phyloP scores from a whole-genome alignment of 2,797 vertebrate genomes.

The Meda fulgida region DNA sequence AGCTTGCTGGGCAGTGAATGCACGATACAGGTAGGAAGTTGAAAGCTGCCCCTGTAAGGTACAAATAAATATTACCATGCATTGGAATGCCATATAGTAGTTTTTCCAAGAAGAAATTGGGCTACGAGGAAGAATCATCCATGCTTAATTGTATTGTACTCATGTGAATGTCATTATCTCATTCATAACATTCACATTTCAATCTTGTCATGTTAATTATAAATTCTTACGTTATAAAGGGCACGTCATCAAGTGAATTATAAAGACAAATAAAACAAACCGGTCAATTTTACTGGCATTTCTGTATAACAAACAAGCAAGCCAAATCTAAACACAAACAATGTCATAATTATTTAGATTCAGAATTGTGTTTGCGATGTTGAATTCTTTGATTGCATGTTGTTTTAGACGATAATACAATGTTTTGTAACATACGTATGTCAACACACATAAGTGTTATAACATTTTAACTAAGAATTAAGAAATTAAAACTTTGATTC shows the following conservation, averaged over 20 bases:
- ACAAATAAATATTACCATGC: neutral
- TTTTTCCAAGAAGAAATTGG: neutral
- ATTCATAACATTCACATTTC: neutral
- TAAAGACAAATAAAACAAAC: no score
- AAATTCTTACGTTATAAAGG: neutral
- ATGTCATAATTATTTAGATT: neutral
- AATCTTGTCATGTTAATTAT: neutral
- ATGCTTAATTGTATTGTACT: neutral
- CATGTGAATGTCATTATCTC: neutral
- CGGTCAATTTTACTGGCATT: no score
- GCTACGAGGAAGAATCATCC: neutral
- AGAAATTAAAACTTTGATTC: no score
- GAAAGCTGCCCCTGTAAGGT: fast-evolving
- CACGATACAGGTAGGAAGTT: slow-evolving; percentile 48
- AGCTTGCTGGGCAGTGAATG: slow-evolving; percentile 18
- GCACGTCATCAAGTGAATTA: fast-evolving
- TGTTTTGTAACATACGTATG: neutral
- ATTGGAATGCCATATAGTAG: neutral
- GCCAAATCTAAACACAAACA: neutral
- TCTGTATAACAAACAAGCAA: neutral
- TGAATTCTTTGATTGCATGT: no score
- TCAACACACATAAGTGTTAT: neutral
- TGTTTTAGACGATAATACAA: neutral
- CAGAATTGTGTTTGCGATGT: no score
- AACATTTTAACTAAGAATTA: no score